Base-by-base conservation (phyloP, 64 coral and sea anemone genomes). In the Trachythela sp. region DNA sequence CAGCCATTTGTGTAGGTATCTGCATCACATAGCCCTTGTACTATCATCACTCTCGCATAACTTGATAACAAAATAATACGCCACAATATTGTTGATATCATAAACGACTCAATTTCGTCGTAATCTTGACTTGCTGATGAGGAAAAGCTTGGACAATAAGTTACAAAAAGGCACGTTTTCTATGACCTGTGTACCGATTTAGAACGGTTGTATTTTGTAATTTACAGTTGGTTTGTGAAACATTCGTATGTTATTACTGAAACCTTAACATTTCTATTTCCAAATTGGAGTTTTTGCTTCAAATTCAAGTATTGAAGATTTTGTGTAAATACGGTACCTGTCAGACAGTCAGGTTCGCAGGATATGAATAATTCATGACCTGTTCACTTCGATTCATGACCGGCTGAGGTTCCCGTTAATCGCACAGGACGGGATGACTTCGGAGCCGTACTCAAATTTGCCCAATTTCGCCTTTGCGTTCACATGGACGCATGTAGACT, bases 1-100 rank as follows among this genome's bases (percentile, higher is more conserved):
- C 96, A 99, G 0, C 96, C 96, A 17, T 99, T 95, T 0, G 93
- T 85, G 37, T 93, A 84, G 29, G 86, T 88, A 77, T 99, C 96
- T 5, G 96, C 96, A 9, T 93, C 93, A 87, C 96, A 99, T 30
- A 29, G 33, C 9, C 42, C 42, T 11, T 80, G 4, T 36, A 29
- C 8, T 8, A 80, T 30, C 30, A 15, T 39, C 31, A 18, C 37
- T 34, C 33, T 38, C 31, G 30, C 20, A 35, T 37, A 30, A 80
- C 75, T 80, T 38, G 20, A 15, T 8, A 80, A 30, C 9, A 80
- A 37, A 35, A 80, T 35, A 13, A 80, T 10, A 80, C 33, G 30
- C 31, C 8, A 35, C 8, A 80, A 80, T 36, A 10, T 80, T 37
- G 31, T 22, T 39, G 30, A 15, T 80, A 39, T 80, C 75, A 80